A percentile compares a stretch with the other conserved stretches of the same genome.
Evolutionary conservation across 2,888 invertebrate genomes (phyloP).

Genomic region (Oxytorus armatus): DNA sequence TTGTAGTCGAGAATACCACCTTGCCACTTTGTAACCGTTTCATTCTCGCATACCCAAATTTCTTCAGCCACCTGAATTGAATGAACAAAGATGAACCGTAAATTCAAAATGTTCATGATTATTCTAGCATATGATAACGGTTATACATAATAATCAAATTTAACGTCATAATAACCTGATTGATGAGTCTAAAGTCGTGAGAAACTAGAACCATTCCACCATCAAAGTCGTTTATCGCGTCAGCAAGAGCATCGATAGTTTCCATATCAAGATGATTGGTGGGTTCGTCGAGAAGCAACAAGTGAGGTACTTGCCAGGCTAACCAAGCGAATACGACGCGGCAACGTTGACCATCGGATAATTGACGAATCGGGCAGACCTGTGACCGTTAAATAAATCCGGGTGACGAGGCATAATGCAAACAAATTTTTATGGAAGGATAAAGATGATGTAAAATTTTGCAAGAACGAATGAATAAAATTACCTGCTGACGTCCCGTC

Average conservation of each 20-base stretch:
- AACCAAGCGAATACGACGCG: slow-evolving; percentile 99
- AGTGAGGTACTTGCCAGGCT: slow-evolving; percentile 98
- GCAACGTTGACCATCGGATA: slow-evolving; percentile 99
- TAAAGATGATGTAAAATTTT: neutral
- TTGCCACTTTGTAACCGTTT: slow-evolving; percentile 97
- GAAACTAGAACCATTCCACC: slow-evolving; percentile 99
- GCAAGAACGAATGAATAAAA: neutral
- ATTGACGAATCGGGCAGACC: slow-evolving; percentile 96
- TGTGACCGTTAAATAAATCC: slow-evolving; percentile 77
- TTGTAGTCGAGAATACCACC: slow-evolving; percentile 98
- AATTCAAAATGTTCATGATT: no score
- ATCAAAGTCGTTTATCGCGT: slow-evolving; percentile 98
- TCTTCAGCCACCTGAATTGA: slow-evolving; percentile 96
- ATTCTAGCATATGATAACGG: no score
- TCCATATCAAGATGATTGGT: slow-evolving; percentile 99
- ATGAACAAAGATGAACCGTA: slow-evolving; percentile 24
- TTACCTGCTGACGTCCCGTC: slow-evolving; percentile 97
- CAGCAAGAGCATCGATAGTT: slow-evolving; percentile 98
- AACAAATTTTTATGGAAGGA: slow-evolving; percentile 46
- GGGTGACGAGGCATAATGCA: neutral
- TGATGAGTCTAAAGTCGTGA: slow-evolving; percentile 99
- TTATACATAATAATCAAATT: neutral
- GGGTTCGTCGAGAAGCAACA: slow-evolving; percentile 94
- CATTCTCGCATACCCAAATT: slow-evolving; percentile 99
- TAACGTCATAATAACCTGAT: slow-evolving; percentile 90